Conservation (phyloP, 2,888 invertebrate genomes). For the Machimus atricapillus region DNA sequence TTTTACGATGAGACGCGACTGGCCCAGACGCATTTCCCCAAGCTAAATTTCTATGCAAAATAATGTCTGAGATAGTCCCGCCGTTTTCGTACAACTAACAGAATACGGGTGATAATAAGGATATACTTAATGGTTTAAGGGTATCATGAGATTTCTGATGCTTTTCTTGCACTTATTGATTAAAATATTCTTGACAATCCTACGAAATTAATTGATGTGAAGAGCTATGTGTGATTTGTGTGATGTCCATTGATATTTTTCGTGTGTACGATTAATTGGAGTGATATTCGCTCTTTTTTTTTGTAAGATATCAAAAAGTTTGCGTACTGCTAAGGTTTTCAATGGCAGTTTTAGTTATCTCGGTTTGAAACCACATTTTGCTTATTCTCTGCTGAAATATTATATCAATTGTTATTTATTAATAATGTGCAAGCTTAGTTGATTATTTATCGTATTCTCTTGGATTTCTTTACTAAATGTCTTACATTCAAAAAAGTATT, state of each 20-base stretch:
- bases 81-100: too few relatives aligned
- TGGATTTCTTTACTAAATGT: neutral
- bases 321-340: neutral
- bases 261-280: neutral
- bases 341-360: neutral
- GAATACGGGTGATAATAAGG: neutral
- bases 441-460: neutral
- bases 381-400: neutral
- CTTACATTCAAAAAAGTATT: neutral
- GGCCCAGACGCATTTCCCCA: too few relatives aligned
- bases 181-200: neutral
- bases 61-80: too few relatives aligned
- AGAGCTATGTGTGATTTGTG: neutral
- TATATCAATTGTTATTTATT: neutral
- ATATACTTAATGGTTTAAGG: neutral
- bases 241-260: neutral
- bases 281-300: neutral
- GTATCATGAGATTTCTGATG: neutral
- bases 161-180: neutral
- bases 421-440: neutral
- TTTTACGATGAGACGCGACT: too few relatives aligned
- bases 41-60: too few relatives aligned
- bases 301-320: neutral
- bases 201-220: neutral
- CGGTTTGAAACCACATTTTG: neutral